Conservation (phyloP, 2,113 vertebrate genomes). For the Origma solitaria region DNA sequence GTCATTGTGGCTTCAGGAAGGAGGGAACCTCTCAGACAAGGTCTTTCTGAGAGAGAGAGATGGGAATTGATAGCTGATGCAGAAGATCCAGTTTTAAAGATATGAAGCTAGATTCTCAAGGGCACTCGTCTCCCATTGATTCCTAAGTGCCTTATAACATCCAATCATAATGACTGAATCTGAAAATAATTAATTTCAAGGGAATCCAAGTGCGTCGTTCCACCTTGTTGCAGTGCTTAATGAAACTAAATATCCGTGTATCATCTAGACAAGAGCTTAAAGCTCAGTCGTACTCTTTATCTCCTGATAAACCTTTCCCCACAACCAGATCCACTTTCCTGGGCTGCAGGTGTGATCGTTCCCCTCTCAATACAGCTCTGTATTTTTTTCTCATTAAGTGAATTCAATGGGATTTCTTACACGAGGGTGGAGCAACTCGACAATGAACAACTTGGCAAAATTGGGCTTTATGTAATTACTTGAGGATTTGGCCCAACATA, state of each 20-base stretch:
- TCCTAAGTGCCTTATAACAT: not conserved
- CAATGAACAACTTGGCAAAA: conserved; percentile 58
- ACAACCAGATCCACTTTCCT: not conserved
- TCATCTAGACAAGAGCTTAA: not conserved
- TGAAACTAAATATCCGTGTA: not conserved
- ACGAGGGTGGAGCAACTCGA: conserved; percentile 28
- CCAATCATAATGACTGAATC: not conserved
- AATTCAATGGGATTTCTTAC: conserved; percentile 13
- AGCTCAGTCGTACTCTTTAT: not conserved
- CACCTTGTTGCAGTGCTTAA: not conserved
- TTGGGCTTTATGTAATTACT: conserved; percentile 54
- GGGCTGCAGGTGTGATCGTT: not conserved
- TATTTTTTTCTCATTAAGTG: conserved; percentile 2
- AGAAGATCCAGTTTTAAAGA: conserved; percentile 30
- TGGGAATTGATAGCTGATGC: not conserved
- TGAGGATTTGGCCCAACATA: conserved; percentile 59
- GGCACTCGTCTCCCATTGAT: not conserved
- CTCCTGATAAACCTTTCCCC: not conserved
- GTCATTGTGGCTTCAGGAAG: conserved; percentile 34
- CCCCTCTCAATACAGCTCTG: not conserved
- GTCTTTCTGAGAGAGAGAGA: conserved; percentile 8
- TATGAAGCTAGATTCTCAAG: not conserved
- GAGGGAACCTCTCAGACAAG: conserved; percentile 37
- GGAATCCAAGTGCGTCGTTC: not conserved
- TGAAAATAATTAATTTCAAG: not conserved